These are phyloP conservation scores for Mesoligia furuncula DNA, from an alignment of 2,888 invertebrate genomes.

Conservation along the genomic window DNA sequence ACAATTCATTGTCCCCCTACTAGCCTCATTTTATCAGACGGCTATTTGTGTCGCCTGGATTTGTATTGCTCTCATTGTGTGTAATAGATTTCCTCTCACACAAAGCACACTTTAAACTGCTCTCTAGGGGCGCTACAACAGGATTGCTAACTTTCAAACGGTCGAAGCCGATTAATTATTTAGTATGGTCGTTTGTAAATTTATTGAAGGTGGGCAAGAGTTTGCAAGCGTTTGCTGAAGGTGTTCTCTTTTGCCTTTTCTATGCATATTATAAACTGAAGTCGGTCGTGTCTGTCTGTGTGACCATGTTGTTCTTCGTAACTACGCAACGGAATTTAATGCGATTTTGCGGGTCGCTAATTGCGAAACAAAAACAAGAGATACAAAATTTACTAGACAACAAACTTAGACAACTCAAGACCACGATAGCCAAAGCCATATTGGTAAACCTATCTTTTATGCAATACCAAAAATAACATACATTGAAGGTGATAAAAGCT, in stretches of 20 bases:
- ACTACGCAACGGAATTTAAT: background rate
- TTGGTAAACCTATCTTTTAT: background rate
- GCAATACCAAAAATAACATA: background rate
- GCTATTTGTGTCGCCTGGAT: conserved; percentile 65
- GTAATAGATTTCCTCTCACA: conserved; percentile 56
- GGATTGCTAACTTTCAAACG: conserved; percentile 22
- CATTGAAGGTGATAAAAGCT: background rate
- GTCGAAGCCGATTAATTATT: conserved; percentile 29
- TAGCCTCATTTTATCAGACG: conserved; percentile 65
- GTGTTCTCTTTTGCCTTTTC: background rate
- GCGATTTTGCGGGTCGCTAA: background rate
- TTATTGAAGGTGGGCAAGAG: background rate
- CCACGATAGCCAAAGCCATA: background rate
- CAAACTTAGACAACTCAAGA: background rate
- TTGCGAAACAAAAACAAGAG: background rate
- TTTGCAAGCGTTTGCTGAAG: background rate
- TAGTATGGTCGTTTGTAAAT: conserved; percentile 14
- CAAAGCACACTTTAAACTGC: conserved; percentile 48
- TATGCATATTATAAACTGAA: too few relatives aligned
- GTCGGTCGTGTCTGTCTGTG: background rate
- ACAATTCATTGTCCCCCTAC: conserved; percentile 48
- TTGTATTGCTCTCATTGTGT: conserved; percentile 61
- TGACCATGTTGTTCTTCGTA: background rate
- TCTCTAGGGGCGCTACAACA: conserved; percentile 23
- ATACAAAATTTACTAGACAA: background rate